Evolutionary conservation across 2,113 vertebrate genomes (phyloP).

Genomic region (Aegithalos caudatus): DNA sequence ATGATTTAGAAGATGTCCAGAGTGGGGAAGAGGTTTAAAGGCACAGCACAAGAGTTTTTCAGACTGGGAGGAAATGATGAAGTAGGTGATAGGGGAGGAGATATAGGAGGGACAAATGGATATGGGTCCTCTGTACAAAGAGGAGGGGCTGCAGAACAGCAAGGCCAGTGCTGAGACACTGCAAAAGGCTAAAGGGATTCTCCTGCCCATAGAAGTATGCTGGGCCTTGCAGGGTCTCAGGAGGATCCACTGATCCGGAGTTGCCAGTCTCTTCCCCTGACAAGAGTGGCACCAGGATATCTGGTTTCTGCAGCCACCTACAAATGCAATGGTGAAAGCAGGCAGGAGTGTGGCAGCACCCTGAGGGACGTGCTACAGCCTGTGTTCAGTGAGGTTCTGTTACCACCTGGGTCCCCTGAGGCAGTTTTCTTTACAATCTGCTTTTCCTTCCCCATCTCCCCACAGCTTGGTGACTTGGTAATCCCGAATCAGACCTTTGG

Average conservation of each 20-base stretch:
- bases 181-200: not conserved
- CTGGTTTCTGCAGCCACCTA: not conserved
- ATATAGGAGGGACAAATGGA: not conserved
- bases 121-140: not conserved
- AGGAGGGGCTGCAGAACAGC: not conserved
- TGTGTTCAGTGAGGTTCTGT: not conserved
- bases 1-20: not conserved
- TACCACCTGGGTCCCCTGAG: not conserved
- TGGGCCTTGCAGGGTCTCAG: not conserved
- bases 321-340: not conserved
- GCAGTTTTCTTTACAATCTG: not conserved
- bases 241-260: not conserved
- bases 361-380: accelerated
- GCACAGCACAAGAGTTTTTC: not conserved
- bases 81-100: not conserved
- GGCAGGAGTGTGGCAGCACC: not conserved
- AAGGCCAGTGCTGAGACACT: not conserved
- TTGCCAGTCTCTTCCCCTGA: not conserved
- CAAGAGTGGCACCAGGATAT: not conserved
- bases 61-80: not conserved
- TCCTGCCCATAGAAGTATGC: accelerated
- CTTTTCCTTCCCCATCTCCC: not conserved
- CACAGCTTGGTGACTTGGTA: slow-evolving; percentile 68
- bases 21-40: not conserved
- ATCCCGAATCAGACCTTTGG: slow-evolving; percentile 84